Evolutionary conservation across 2,113 vertebrate species (phyloP), one percentile per base, ranked within the genome.

Genomic region (Hiodon tergisus): DNA sequence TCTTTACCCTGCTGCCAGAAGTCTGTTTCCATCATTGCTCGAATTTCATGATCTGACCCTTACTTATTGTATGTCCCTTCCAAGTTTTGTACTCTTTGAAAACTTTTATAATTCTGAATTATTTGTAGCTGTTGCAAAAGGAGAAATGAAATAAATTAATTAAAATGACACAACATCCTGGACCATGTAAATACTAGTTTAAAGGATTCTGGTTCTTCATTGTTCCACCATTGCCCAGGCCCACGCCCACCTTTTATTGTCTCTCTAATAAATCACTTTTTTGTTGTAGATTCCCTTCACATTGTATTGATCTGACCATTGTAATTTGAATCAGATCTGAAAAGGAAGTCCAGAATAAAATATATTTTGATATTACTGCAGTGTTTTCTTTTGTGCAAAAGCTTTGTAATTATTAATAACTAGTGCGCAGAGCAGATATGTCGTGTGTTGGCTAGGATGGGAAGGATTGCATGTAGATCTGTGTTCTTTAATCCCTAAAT

Each of bases 271-370:
- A 84, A 92, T 92, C 91, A 91, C 90, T 85, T 93, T 81, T 91
- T 89, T 93, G 94, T 92, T 94, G 92, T 93, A 84, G 90, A 92
- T 91, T 89, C 93, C 93, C 91, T 93, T 93, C 93, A 88, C 92
- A 89, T 93, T 94, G 93, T 94, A 92, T 94, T 92, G 93, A 94
- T 96, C 95, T 95, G 96, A 96, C 93, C 94, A 94, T 94, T 96
- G 94, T 94, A 94, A 94, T 94, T 95, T 93, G 92, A 94, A 93
- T 97, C 94, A 92, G 93, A 96, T 95, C 93, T 91, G 92, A 94
- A 93, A 86, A 93, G 91, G 85, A 89, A 94, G 93, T 97, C 94
- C 96, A 96, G 95, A 99, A 98, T 98, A 99, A 99, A 98, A 95
- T 98, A 94, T 99, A 99, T 99, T 99, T 99, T 99, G 97, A 98